Evolutionary conservation across 2,113 vertebrate genomes (phyloP), one percentile per base, ranked within the genome.

Genomic region (Vulpes lagopus): DNA sequence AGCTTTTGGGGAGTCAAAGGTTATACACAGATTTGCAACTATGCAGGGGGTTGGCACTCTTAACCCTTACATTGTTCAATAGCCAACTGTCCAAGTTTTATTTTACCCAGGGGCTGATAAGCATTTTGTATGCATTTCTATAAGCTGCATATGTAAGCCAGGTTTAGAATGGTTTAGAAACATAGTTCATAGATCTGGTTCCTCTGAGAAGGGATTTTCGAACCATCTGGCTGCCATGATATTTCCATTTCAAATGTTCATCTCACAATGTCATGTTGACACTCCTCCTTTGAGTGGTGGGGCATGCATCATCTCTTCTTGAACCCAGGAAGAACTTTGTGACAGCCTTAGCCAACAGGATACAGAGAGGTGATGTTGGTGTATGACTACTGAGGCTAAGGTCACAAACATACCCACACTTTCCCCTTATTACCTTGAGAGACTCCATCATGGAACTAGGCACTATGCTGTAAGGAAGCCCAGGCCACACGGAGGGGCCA

Each of bases 181-280:
- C 11, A 11, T 0, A 51, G 20, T 9, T 32, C n/a, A 23, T 1
- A 22, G 38, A 30, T 27, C 59, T 25, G 5, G 2, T 12, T 30
- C 32, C 62, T 3, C 10, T 8, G 22, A 30, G 64, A 83, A 69
- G 23, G 51, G n/a, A 16, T 43, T n/a, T n/a, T 67, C 43, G 43
- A 43, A 43, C 43, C 43, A 43, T 43, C 43, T 22, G 62, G 81
- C 1, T 38, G 15, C 11, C 79, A n/a, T 53, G 9, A 2, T 6
- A 2, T 19, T 59, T 49, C 38, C 43, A 38, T 62, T 27, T 78
- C 55, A 17, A 16, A 69, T 22, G 69, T 25, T 86, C 16, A 30
- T 84, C 27, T 51, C 55, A n/a, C 11, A 19, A 2, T 1, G 11
- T 38, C 84, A 83, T 0, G 0, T 0, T n/a, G n/a, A 64, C 15